These are phyloP conservation scores for Bombus breviceps DNA, from an alignment of 1,140 invertebrate species.

Conservation along the genomic window DNA sequence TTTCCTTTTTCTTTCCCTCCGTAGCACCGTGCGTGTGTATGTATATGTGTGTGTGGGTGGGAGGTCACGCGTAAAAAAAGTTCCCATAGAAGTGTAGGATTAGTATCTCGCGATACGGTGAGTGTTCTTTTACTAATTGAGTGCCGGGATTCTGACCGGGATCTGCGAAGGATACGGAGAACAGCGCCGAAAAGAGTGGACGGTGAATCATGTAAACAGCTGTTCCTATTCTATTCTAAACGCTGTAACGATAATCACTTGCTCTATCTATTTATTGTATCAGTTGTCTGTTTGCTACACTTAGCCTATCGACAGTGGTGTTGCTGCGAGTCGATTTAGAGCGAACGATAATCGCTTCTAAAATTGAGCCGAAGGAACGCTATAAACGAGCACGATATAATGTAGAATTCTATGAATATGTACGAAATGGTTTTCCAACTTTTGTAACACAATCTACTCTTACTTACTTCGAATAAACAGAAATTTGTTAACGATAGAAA, in stretches of 20 bases:
- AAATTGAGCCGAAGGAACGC: conserved; percentile 27
- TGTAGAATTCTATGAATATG: neutral
- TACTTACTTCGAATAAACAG: neutral
- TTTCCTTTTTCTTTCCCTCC: conserved; percentile 28
- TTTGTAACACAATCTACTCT: neutral
- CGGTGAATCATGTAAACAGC: conserved; percentile 35
- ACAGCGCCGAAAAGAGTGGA: neutral
- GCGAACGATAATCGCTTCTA: neutral
- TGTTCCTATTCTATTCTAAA: conserved; percentile 18
- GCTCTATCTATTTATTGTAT: neutral
- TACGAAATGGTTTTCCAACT: neutral
- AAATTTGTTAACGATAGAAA: no score
- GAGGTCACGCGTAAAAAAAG: conserved; percentile 44
- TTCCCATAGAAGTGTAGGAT: conserved; percentile 31
- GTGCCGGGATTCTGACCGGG: neutral
- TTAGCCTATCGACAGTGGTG: neutral
- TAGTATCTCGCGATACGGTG: conserved; percentile 35
- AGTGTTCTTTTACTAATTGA: conserved; percentile 25
- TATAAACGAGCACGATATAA: conserved; percentile 22
- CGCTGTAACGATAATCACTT: neutral
- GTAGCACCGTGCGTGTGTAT: neutral
- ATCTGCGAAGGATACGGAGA: neutral
- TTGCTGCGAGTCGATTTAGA: neutral
- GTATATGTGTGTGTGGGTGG: neutral
- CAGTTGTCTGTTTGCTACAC: neutral